A percentile compares a stretch with the other conserved stretches of the same genome.
Evolutionary conservation across 2,113 vertebrate species (phyloP).

Genomic region (Etia nguti): DNA sequence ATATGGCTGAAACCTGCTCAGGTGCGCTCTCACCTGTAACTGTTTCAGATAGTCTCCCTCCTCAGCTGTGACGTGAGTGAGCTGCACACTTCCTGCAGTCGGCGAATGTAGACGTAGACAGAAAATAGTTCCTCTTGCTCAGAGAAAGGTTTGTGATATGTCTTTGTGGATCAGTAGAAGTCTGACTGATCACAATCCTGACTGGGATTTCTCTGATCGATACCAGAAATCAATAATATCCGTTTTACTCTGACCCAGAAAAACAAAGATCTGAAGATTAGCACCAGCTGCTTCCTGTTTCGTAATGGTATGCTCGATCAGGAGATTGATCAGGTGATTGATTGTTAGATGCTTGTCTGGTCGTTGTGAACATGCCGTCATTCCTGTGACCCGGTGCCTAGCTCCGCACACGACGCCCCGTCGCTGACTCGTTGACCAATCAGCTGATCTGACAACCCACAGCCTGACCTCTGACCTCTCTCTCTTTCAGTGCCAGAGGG

Average conservation of each 20-base stretch:
- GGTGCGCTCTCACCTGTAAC: neutral
- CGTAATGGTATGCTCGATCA: neutral
- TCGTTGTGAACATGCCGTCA: neutral
- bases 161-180: neutral
- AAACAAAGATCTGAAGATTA: neutral
- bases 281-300: neutral
- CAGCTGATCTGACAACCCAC: neutral
- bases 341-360: neutral
- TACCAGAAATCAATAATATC: neutral
- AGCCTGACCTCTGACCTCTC: neutral
- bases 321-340: neutral
- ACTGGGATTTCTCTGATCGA: neutral
- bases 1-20: neutral
- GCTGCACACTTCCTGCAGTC: neutral
- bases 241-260: neutral
- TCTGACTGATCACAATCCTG: neutral
- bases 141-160: neutral
- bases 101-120: neutral
- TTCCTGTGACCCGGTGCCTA: neutral
- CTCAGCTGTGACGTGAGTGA: neutral
- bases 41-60: neutral
- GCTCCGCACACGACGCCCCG: neutral
- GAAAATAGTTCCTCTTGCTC: neutral
- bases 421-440: neutral
- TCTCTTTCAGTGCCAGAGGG: conserved; percentile 45